A percentile compares a stretch with the other conserved stretches of the same genome.
phyloP scores from a whole-genome alignment of 2,888 invertebrate species.

The Torymus texanus region DNA sequence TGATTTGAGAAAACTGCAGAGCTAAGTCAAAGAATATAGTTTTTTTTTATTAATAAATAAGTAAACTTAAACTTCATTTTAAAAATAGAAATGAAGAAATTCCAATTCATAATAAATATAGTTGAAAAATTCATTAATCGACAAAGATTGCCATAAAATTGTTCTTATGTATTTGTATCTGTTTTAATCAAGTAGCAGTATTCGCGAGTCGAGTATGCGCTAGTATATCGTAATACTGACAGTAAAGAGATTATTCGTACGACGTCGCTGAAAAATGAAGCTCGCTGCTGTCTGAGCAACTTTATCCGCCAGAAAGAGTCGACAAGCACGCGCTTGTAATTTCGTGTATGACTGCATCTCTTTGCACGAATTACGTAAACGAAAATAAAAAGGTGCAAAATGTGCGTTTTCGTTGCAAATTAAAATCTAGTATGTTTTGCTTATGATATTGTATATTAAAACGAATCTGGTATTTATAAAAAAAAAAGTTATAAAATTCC shows the following conservation, averaged over 20 bases:
- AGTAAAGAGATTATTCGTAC: constrained; percentile 72
- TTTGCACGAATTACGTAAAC: background rate
- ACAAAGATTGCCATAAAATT: background rate
- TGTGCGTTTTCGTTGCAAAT: background rate
- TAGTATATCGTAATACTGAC: constrained; percentile 74
- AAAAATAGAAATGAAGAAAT: too few relatives aligned
- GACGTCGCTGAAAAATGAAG: constrained; percentile 66
- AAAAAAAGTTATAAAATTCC: background rate
- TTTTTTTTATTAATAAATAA: too few relatives aligned
- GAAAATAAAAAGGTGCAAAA: background rate
- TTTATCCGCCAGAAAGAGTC: background rate
- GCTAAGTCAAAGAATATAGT: too few relatives aligned
- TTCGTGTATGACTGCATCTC: constrained; percentile 6
- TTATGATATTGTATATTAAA: background rate
- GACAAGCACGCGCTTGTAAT: constrained; percentile 6
- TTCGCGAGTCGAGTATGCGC: constrained; percentile 67
- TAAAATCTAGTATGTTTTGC: background rate
- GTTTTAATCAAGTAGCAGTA: constrained; percentile 25
- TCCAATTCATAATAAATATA: too few relatives aligned
- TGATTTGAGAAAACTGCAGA: too few relatives aligned
- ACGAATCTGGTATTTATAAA: background rate
- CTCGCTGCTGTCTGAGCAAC: constrained; percentile 58
- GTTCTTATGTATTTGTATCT: background rate
- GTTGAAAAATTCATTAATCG: too few relatives aligned
- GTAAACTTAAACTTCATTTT: too few relatives aligned